Conservation (phyloP, 2,888 invertebrate species). For the Idaea straminata region DNA sequence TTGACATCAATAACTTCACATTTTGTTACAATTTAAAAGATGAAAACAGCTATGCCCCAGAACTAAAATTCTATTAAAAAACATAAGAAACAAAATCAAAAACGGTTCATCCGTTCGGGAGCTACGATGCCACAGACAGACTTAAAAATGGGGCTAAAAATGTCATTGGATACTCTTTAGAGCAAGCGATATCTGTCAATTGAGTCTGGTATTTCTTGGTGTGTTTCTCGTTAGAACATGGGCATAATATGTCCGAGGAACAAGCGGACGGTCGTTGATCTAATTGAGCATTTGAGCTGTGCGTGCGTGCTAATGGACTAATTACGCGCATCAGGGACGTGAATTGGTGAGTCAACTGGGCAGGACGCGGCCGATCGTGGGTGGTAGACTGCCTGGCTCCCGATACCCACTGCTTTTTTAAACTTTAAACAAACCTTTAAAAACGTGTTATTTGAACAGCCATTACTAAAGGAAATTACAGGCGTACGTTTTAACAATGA, state of each 20-base stretch:
- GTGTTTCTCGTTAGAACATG: conserved; percentile 45
- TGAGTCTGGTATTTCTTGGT: conserved; percentile 50
- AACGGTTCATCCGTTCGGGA: too few relatives aligned
- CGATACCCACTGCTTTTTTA: conserved; percentile 43
- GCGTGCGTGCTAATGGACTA: conserved; percentile 78
- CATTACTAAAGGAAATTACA: not conserved
- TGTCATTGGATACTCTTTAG: not conserved
- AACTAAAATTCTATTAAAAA: too few relatives aligned
- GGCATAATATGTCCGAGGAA: conserved; percentile 56
- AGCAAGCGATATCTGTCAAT: conserved; percentile 49
- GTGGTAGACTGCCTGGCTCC: conserved; percentile 79
- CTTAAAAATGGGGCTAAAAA: too few relatives aligned
- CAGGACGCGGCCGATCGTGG: conserved; percentile 70
- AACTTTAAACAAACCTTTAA: conserved; percentile 20
- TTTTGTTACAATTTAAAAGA: too few relatives aligned
- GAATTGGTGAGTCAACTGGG: conserved; percentile 73
- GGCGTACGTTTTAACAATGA: not conserved
- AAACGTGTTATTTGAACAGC: not conserved
- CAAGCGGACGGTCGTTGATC: conserved; percentile 66
- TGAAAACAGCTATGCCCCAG: too few relatives aligned
- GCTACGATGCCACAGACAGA: too few relatives aligned
- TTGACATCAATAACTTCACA: too few relatives aligned
- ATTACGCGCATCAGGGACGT: conserved; percentile 68
- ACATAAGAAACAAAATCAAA: too few relatives aligned
- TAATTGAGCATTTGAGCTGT: conserved; percentile 77